Conservation (phyloP, 2,113 vertebrate genomes). For the Phalacrocorax pelagicus region DNA sequence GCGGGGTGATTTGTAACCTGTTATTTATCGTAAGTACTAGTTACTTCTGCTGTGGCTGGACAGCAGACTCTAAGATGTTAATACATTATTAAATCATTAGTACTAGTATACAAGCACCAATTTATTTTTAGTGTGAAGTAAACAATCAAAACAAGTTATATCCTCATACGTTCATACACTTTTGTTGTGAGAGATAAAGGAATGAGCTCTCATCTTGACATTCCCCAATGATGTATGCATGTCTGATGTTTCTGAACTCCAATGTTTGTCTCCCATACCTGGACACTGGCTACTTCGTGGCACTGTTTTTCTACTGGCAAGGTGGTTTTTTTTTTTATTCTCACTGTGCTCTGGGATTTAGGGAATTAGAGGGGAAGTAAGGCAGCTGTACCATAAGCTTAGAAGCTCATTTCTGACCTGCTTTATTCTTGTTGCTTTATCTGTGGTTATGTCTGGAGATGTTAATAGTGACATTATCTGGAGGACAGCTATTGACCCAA, state of each 20-base stretch:
- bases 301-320: neutral
- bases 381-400: neutral
- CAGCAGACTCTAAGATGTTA: neutral
- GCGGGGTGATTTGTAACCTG: neutral
- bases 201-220: neutral
- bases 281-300: neutral
- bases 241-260: neutral
- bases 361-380: neutral
- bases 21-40: neutral
- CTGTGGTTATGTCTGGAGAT: neutral
- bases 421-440: slow-evolving; percentile 8
- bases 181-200: neutral
- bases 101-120: neutral
- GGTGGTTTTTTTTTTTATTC: neutral
- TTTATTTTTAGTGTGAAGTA: neutral
- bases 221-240: neutral
- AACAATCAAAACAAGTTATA: neutral
- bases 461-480: slow-evolving; percentile 21
- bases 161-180: neutral
- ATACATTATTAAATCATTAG: neutral
- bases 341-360: neutral
- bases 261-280: neutral
- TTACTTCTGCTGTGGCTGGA: neutral
- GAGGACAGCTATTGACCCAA: neutral
- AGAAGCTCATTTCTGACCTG: neutral